Evolutionary conservation across 2,888 invertebrate genomes (phyloP).

Genomic region (Epicampocera succincta): DNA sequence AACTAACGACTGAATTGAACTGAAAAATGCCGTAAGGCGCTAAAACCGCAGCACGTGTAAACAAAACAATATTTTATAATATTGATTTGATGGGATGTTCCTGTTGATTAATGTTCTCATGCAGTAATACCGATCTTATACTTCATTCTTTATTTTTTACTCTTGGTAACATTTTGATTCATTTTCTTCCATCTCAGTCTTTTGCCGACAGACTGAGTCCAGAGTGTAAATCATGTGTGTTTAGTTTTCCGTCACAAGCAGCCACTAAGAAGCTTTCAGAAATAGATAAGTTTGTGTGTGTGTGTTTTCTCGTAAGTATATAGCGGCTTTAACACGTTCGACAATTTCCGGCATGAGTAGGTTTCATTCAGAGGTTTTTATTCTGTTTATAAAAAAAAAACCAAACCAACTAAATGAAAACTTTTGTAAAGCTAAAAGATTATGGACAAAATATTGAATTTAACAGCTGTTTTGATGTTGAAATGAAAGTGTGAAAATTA

Average conservation of each 20-base stretch:
- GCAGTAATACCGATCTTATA: too few relatives aligned
- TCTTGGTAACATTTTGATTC: neutral
- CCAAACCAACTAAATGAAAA: neutral
- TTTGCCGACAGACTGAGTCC: neutral
- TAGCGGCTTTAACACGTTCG: slow-evolving; percentile 68
- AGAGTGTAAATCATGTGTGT: slow-evolving; percentile 50
- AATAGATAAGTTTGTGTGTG: too few relatives aligned
- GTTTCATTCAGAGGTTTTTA: slow-evolving; percentile 68
- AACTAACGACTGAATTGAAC: too few relatives aligned
- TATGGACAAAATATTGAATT: neutral
- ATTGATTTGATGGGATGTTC: too few relatives aligned
- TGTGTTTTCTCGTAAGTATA: neutral
- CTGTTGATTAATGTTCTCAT: too few relatives aligned
- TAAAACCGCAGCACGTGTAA: too few relatives aligned
- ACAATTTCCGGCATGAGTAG: slow-evolving; percentile 72
- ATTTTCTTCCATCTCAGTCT: neutral
- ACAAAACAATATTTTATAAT: too few relatives aligned
- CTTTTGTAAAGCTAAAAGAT: slow-evolving; percentile 19
- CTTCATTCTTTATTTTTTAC: neutral
- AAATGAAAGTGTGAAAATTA: neutral
- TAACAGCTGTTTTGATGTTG: neutral
- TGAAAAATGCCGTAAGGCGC: too few relatives aligned
- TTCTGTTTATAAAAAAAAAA: neutral
- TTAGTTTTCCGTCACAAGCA: slow-evolving; percentile 7
- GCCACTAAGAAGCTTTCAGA: neutral